These are phyloP conservation scores for Malthinus seriepunctatus DNA, from an alignment of 2,888 invertebrate species.

Conservation along the genomic window DNA sequence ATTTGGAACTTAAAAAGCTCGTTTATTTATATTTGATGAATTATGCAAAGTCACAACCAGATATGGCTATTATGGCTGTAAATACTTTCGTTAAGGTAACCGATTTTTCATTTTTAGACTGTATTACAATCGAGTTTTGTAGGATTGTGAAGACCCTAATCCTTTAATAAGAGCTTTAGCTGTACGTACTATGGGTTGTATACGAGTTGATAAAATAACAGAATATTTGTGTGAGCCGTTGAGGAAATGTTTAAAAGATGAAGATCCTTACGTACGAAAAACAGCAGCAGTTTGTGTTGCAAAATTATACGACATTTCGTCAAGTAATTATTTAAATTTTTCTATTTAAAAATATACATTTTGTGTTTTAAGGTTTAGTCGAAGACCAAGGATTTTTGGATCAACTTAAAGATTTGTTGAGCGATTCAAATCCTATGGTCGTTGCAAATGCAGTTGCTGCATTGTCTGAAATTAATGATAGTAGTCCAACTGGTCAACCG, in stretches of 20 bases:
- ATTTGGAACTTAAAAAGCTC: constrained; percentile 96
- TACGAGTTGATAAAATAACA: constrained; percentile 99
- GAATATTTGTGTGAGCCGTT: constrained; percentile 98
- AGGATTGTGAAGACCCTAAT: constrained; percentile 99
- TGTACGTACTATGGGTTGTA: constrained; percentile 99
- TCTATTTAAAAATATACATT: background rate
- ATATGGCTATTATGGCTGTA: constrained; percentile 99
- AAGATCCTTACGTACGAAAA: constrained; percentile 97
- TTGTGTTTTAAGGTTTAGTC: constrained; percentile 51
- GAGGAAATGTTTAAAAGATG: constrained; percentile 91
- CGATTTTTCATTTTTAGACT: constrained; percentile 10
- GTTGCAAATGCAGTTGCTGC: constrained; percentile 99
- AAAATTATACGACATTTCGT: constrained; percentile 94
- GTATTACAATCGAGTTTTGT: constrained; percentile 15
- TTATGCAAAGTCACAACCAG: constrained; percentile 99
- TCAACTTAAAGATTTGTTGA: constrained; percentile 92
- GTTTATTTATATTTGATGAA: constrained; percentile 99
- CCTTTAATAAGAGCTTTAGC: constrained; percentile 97
- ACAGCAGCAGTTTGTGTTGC: constrained; percentile 99
- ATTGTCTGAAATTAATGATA: constrained; percentile 96
- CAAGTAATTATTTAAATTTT: constrained; percentile 57
- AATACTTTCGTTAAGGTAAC: constrained; percentile 99
- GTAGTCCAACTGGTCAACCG: constrained; percentile 92
- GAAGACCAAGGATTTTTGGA: constrained; percentile 94
- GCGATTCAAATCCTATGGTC: constrained; percentile 99